These are phyloP conservation scores for Agelastica alni DNA, from an alignment of 2,888 invertebrate species.

Conservation along the genomic window DNA sequence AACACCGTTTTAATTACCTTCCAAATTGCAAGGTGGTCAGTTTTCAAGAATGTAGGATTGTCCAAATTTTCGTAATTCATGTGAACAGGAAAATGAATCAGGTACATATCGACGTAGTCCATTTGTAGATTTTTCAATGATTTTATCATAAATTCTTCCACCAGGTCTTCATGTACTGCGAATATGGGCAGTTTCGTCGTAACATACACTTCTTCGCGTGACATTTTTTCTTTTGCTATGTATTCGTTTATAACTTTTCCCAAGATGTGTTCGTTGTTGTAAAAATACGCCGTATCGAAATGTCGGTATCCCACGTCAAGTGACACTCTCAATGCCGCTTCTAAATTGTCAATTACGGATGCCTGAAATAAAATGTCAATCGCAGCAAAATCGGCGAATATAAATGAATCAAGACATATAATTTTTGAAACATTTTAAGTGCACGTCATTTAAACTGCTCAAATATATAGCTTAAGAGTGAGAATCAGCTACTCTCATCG, in stretches of 20 bases:
- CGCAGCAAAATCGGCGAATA: too few species aligned
- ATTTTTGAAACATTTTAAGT: too few species aligned
- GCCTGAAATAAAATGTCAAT: slow-evolving; percentile 67
- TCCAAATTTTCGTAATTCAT: slow-evolving; percentile 25
- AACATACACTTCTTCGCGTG: slow-evolving; percentile 73
- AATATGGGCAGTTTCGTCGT: slow-evolving; percentile 76
- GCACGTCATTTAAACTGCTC: too few species aligned
- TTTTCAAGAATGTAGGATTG: slow-evolving; percentile 4
- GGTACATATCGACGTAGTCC: slow-evolving; percentile 43
- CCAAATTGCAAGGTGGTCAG: slow-evolving; percentile 39
- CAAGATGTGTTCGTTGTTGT: slow-evolving; percentile 73
- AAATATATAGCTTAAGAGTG: too few species aligned
- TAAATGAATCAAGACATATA: too few species aligned
- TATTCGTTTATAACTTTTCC: slow-evolving; percentile 72
- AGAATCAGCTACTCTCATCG: too few species aligned
- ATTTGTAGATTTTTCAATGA: slow-evolving; percentile 39
- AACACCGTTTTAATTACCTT: slow-evolving; percentile 33
- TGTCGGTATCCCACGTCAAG: slow-evolving; percentile 77
- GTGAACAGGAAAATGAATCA: slow-evolving; percentile 40
- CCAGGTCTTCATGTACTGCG: slow-evolving; percentile 47
- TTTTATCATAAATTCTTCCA: slow-evolving; percentile 36
- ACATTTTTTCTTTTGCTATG: slow-evolving; percentile 67
- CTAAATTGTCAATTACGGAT: slow-evolving; percentile 63
- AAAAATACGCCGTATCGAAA: slow-evolving; percentile 77
- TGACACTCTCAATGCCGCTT: slow-evolving; percentile 67